Evolutionary conservation across 2,797 vertebrate genomes (phyloP), one percentile per base, ranked within the genome.

Genomic region (Pseudomugil tenellus): DNA sequence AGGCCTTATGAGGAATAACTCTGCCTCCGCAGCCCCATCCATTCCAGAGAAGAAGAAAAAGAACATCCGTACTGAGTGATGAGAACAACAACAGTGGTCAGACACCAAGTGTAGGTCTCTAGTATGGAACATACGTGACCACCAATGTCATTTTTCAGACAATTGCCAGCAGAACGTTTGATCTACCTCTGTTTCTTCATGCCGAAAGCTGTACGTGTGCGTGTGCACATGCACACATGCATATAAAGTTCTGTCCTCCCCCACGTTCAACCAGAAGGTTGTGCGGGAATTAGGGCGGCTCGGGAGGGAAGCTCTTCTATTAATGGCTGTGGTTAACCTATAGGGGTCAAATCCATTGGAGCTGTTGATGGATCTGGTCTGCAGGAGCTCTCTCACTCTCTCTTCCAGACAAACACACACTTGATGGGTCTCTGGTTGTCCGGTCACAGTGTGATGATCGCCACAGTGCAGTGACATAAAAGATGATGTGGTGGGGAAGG

Each of bases 321-420:
- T 96, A 96, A 98, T 97, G 95, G 92, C 93, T 94, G 93, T 88
- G 91, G 94, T 96, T 96, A 94, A 96, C 95, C 96, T 95, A 94
- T 85, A 93, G 91, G 94, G 97, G 97, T 98, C 97, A 98, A 97
- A 98, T 95, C 94, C 96, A 98, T 98, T 96, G 93, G 93, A 94
- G 92, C 89, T 92, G 93, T 92, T 97, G 96, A 98, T 95, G 94
- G 95, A 97, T 96, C 92, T 96, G 94, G 95, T 96, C 95, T 97
- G 96, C 91, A 79, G 94, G 92, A 94, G 92, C 90, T 67, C 23
- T 65, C 53, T 54, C 55, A 16, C 67, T 58, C 35, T 62, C 51
- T 54, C 37, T 34, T 37, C 67, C 53, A 25, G 39, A 34, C 14
- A 21, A 58, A 46, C 34, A 57, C 26, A 58, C 67, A 69, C 48